Base-by-base conservation (phyloP, 2,113 vertebrate species). In the Tonatia bakeri region DNA sequence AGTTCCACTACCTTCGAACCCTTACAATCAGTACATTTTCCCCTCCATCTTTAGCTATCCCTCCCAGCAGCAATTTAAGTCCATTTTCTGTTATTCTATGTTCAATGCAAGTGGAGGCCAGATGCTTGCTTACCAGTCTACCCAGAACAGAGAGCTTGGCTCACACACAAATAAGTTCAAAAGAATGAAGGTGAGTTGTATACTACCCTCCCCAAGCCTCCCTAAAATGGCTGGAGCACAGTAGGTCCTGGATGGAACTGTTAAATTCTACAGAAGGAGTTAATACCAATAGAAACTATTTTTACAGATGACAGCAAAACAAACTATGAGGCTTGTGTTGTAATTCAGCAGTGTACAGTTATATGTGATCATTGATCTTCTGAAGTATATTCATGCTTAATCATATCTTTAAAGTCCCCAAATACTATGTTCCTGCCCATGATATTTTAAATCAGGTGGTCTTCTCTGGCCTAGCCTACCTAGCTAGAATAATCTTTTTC, bases 91-190 rank as follows among this genome's bases (percentile, higher is more conserved):
- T 96, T 96, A 94, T 94, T 93, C 7, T 2, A 40, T 84, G n/a
- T 79, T 94, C 64, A 81, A 22, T 89, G 69, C n/a, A 96, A 97
- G 96, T 56, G 86, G 45, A 97, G 79, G 77, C 54, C 88, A 97
- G 93, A 93, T 95, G 96, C 64, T 94, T 69, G 92, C 69, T 80
- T 91, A 91, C 91, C 81, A 89, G 83, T 64, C 77, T 88, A 64
- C 82, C 43, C 85, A 86, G 64, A 96, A 82, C 82, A 93, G 96
- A 96, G 4, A 90, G 59, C 59, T 67, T 64, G 59, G 72, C 56
- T 94, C 82, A 83, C 43, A 82, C 81, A 95, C 93, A 92, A 86
- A 33, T 54, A 91, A 96, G 82, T 94, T 92, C 61, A 90, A 96
- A 96, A 93, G 72, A 91, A 89, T 38, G 77, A 75, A 67, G 88